phyloP scores from a whole-genome alignment of 2,888 invertebrate species.

The Limnephilus marmoratus region DNA sequence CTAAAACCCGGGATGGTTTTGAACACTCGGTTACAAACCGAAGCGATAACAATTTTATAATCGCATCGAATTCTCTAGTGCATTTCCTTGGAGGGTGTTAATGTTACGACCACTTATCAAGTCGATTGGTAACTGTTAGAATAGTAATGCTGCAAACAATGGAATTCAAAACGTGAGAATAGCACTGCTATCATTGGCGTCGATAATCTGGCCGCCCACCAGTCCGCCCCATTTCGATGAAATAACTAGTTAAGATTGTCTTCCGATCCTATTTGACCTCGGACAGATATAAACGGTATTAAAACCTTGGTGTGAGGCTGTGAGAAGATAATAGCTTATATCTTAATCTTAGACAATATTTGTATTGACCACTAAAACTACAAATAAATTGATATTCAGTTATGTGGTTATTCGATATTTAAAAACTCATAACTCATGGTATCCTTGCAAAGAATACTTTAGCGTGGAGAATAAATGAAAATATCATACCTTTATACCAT shows the following conservation, averaged over 20 bases:
- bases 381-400: neutral
- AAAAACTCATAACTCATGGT: too few relatives aligned
- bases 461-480: neutral
- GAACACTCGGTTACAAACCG: neutral
- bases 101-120: neutral
- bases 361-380: neutral
- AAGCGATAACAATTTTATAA: neutral
- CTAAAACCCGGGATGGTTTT: too few relatives aligned
- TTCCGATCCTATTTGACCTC: neutral
- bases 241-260: neutral
- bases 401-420: too few relatives aligned
- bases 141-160: neutral
- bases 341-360: too few relatives aligned
- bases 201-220: neutral
- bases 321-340: neutral
- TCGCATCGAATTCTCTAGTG: neutral
- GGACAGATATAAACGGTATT: neutral
- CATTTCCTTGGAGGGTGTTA: neutral
- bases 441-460: too few relatives aligned
- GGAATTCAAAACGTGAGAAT: conserved; percentile 15
- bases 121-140: neutral
- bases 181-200: neutral
- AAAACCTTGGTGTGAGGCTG: neutral
- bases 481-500: neutral
- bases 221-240: neutral